Conservation (phyloP, 2,888 invertebrate genomes). For the Pristionchus exspectatus region DNA sequence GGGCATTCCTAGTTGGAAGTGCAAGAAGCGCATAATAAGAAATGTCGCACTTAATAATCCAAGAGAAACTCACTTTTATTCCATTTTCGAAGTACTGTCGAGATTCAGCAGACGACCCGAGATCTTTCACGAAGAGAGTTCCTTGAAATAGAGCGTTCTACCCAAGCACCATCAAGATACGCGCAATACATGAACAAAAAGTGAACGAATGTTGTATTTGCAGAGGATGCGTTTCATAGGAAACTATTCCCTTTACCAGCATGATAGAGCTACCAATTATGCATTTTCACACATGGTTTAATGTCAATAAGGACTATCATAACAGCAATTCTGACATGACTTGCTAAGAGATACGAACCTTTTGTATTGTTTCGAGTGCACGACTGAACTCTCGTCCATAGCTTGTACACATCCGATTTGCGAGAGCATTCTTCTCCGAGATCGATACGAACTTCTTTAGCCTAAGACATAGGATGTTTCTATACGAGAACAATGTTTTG, state of each 20-base stretch:
- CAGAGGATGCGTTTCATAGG: too few species aligned
- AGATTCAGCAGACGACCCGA: neutral
- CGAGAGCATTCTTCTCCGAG: constrained; percentile 47
- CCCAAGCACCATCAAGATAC: neutral
- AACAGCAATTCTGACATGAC: too few species aligned
- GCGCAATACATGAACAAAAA: neutral
- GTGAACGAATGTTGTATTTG: neutral
- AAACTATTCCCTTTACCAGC: too few species aligned
- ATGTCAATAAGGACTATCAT: too few species aligned
- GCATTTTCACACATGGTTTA: too few species aligned
- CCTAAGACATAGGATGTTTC: neutral
- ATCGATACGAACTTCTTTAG: constrained; percentile 28
- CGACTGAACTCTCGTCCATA: constrained; percentile 49
- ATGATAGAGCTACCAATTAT: too few species aligned
- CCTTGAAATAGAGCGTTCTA: neutral
- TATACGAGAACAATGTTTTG: neutral
- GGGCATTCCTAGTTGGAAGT: too few species aligned
- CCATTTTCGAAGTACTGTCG: constrained; percentile 55
- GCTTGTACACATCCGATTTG: constrained; percentile 30
- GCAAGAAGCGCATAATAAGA: neutral
- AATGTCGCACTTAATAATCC: neutral
- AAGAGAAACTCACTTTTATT: constrained; percentile 45
- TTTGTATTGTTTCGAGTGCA: constrained; percentile 39
- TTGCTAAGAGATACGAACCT: neutral
- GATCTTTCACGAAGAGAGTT: constrained; percentile 52